phyloP scores from a whole-genome alignment of 2,113 vertebrate species.

The Alces alces region DNA sequence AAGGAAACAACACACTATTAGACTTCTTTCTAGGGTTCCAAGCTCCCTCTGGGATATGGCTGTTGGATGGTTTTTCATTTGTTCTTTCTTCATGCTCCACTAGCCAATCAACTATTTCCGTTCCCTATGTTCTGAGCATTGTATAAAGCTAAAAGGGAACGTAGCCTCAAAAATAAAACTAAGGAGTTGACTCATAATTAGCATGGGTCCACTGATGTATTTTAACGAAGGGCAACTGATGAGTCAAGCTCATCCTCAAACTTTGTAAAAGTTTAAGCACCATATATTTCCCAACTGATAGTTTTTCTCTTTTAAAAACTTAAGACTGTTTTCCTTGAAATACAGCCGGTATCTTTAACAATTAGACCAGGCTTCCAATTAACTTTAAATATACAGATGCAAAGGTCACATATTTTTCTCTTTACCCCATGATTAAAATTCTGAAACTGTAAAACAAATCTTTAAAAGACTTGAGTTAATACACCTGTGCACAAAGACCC shows the following conservation, averaged over 20 bases:
- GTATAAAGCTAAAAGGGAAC: not conserved
- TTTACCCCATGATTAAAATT: not conserved
- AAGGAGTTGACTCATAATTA: slow-evolving; percentile 61
- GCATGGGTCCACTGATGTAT: not conserved
- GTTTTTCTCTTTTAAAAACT: slow-evolving; percentile 10
- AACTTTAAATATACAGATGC: not conserved
- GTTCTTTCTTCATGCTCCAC: slow-evolving; percentile 65
- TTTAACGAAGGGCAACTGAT: not conserved
- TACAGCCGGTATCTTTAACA: slow-evolving; percentile 27
- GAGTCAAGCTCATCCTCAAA: not conserved
- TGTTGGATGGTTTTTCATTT: slow-evolving; percentile 49
- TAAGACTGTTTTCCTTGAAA: not conserved
- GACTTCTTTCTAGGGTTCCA: slow-evolving; percentile 46
- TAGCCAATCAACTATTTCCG: slow-evolving; percentile 61
- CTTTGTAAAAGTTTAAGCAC: slow-evolving; percentile 27
- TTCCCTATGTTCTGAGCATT: not conserved
- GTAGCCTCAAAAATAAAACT: slow-evolving; percentile 41
- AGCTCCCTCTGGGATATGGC: slow-evolving; percentile 39
- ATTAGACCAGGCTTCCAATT: not conserved
- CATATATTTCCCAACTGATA: not conserved
- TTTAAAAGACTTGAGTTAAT: not conserved
- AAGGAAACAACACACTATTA: slow-evolving; percentile 4
- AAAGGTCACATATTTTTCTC: not conserved
- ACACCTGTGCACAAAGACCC: not conserved
- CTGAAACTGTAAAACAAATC: not conserved